Conservation (phyloP, 2,113 vertebrate genomes). For the Anhinga anhinga region DNA sequence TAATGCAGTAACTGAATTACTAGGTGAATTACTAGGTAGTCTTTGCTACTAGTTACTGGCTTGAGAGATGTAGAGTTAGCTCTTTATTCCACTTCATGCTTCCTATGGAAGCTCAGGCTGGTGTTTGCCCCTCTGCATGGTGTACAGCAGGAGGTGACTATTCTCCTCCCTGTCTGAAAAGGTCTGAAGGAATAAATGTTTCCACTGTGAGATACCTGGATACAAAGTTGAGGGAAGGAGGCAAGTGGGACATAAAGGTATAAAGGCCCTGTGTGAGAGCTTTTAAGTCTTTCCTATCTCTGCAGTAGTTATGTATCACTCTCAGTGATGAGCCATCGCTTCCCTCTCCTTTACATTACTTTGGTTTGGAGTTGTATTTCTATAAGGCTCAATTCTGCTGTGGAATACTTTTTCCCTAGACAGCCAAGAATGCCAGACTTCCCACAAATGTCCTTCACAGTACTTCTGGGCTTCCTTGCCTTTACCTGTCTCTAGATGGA, state of each 20-base stretch:
- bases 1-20: not conserved
- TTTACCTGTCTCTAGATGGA: not conserved
- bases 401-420: not conserved
- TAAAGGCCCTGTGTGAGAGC: not conserved
- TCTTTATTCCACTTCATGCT: not conserved
- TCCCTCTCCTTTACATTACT: not conserved
- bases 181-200: not conserved
- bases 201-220: not conserved
- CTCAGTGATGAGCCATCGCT: not conserved
- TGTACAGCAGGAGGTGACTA: not conserved
- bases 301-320: not conserved
- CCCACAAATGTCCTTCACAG: not conserved
- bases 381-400: not conserved
- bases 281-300: not conserved
- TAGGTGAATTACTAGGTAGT: not conserved
- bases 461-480: not conserved
- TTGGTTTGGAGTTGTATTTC: not conserved
- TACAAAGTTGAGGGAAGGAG: not conserved
- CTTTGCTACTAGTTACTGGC: not conserved
- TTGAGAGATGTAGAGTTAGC: not conserved
- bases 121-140: not conserved
- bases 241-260: not conserved
- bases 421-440: not conserved
- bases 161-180: not conserved
- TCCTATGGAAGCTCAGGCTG: not conserved